A percentile compares a stretch with the other conserved stretches of the same genome.
These are phyloP conservation scores for Diadophis punctatus DNA, from an alignment of 2,113 vertebrate species.

Conservation along the genomic window DNA sequence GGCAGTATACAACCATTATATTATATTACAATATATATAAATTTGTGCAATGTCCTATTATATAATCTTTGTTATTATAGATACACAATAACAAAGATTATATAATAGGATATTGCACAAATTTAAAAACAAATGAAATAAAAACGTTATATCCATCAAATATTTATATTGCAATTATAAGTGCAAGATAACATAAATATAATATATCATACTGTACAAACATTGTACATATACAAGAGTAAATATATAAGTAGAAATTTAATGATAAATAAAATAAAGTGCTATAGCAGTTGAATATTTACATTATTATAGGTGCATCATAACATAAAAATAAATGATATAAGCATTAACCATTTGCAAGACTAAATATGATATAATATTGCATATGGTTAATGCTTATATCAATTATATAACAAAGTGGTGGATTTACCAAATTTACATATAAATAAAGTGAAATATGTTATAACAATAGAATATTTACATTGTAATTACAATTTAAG, in stretches of 20 bases:
- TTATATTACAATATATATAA: background rate
- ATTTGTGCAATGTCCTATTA: too few relatives aligned
- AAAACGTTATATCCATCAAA: background rate
- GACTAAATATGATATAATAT: too few relatives aligned
- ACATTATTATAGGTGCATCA: background rate
- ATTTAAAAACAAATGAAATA: background rate
- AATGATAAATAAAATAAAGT: background rate
- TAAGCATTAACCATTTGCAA: background rate
- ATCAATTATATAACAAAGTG: background rate
- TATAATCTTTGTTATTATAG: background rate
- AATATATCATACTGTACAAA: background rate
- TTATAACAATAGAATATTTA: too few relatives aligned
- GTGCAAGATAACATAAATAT: background rate
- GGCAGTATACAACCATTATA: background rate
- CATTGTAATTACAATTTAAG: too few relatives aligned
- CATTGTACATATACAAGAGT: background rate
- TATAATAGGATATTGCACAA: background rate
- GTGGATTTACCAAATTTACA: background rate
- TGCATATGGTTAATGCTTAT: background rate
- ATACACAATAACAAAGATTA: background rate
- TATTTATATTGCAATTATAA: background rate
- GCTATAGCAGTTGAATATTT: background rate
- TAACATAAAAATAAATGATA: background rate
- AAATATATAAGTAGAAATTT: background rate
- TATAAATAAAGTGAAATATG: background rate